phyloP scores from a whole-genome alignment of 2,113 vertebrate species.

The Galeopterus variegatus region DNA sequence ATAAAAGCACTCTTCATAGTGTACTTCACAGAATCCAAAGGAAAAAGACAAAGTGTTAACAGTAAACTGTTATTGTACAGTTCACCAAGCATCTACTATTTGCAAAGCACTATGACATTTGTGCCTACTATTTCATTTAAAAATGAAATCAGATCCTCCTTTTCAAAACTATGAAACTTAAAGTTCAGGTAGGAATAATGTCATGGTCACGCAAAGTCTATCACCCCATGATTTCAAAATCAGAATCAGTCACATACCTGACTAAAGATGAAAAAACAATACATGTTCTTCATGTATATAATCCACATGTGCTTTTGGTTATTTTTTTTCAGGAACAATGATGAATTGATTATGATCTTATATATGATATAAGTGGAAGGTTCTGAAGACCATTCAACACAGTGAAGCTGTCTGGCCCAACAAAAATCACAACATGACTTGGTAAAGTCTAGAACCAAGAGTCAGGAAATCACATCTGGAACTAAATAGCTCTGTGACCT shows the following conservation, averaged over 20 bases:
- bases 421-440: background rate
- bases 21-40: constrained; percentile 19
- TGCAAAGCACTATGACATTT: background rate
- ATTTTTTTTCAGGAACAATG: background rate
- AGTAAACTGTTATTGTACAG: background rate
- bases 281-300: background rate
- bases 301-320: background rate
- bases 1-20: constrained; percentile 29
- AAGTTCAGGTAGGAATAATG: background rate
- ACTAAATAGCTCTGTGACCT: background rate
- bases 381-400: background rate
- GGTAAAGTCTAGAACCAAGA: background rate
- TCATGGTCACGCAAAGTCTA: background rate
- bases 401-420: background rate
- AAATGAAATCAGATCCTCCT: background rate
- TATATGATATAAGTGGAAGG: background rate
- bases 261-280: background rate
- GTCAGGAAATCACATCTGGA: background rate
- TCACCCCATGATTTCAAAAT: constrained; percentile 52
- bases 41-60: background rate
- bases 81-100: background rate
- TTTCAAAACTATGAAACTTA: constrained; percentile 25
- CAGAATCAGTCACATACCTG: constrained; percentile 19
- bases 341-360: background rate
- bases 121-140: background rate